Percentiles rank a stretch among this genome's conserved stretches.
phyloP scores from a whole-genome alignment of 2,797 vertebrate species.

The Peromyscus attwateri region DNA sequence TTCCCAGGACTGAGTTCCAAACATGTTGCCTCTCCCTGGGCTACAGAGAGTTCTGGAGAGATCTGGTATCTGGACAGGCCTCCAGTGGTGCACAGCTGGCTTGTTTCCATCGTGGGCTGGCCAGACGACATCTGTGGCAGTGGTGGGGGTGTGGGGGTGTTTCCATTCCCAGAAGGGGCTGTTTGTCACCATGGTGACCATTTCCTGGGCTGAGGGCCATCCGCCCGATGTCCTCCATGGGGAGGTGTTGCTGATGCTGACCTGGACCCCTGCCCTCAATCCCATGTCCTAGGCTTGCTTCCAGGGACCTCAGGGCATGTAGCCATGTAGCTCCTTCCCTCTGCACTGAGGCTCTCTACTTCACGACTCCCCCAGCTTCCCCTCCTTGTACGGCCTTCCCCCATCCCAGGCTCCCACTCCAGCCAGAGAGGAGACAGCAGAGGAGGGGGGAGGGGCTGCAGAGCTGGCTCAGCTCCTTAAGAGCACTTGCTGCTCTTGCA shows the following conservation, averaged over 20 bases:
- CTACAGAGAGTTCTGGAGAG: background rate
- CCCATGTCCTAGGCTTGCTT: conserved; percentile 20
- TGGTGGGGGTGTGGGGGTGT: background rate
- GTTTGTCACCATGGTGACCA: background rate
- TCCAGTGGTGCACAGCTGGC: background rate
- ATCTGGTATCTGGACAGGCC: background rate
- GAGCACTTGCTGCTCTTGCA: background rate
- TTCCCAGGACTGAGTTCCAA: background rate
- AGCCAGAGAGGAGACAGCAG: background rate
- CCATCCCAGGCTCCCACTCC: background rate
- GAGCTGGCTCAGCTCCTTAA: background rate
- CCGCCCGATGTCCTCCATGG: background rate
- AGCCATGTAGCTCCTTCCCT: background rate
- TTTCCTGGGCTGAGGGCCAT: background rate
- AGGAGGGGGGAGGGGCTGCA: background rate
- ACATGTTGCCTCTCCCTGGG: background rate
- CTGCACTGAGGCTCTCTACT: accelerated
- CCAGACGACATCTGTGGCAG: conserved; percentile 20
- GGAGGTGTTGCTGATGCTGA: background rate
- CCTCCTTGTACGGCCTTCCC: background rate
- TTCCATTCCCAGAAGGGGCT: conserved; percentile 37
- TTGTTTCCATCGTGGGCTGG: background rate
- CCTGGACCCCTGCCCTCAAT: background rate
- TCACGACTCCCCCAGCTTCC: background rate
- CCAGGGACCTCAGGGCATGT: conserved; percentile 8